phyloP scores from a whole-genome alignment of 2,888 invertebrate genomes.

The Parelbella ahira region DNA sequence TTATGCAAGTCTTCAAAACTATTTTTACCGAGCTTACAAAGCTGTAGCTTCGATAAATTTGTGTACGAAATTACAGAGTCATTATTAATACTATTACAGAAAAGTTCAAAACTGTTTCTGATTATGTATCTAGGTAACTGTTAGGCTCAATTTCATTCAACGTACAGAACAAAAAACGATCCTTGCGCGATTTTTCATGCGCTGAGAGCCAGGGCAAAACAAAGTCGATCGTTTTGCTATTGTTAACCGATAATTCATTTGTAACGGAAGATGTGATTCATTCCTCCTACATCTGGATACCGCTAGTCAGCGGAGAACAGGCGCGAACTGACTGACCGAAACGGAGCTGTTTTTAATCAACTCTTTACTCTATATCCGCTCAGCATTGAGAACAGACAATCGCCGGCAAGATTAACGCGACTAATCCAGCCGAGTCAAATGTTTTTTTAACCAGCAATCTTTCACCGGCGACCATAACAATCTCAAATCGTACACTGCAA shows the following conservation, averaged over 20 bases:
- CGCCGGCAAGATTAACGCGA: conserved; percentile 1
- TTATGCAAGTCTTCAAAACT: no score
- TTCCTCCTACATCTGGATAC: conserved; percentile 33
- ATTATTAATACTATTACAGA: no score
- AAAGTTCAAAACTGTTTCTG: no score
- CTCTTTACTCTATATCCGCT: conserved; percentile 25
- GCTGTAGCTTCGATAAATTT: no score
- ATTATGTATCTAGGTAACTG: no score
- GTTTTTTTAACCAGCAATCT: conserved; percentile 4
- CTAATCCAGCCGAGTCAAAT: conserved; percentile 4
- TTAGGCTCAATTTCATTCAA: no score
- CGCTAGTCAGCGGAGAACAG: conserved; percentile 31
- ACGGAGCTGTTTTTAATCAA: conserved; percentile 30
- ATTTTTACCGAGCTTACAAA: no score
- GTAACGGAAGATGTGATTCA: conserved; percentile 35
- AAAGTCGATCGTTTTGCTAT: conserved; percentile 18
- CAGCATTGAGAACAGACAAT: conserved; percentile 19
- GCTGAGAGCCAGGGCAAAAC: conserved; percentile 6
- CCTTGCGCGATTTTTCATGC: no score
- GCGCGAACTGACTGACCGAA: conserved; percentile 33
- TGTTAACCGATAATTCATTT: conserved; percentile 30
- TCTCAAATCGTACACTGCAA: conserved; percentile 1
- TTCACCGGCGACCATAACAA: conserved; percentile 1
- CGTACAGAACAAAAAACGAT: no score
- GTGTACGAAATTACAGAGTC: no score